Percentiles rank a stretch among this genome's conserved stretches.
These are phyloP conservation scores for Nyctalus aviator DNA, from an alignment of 2,797 vertebrate genomes.

Conservation along the genomic window DNA sequence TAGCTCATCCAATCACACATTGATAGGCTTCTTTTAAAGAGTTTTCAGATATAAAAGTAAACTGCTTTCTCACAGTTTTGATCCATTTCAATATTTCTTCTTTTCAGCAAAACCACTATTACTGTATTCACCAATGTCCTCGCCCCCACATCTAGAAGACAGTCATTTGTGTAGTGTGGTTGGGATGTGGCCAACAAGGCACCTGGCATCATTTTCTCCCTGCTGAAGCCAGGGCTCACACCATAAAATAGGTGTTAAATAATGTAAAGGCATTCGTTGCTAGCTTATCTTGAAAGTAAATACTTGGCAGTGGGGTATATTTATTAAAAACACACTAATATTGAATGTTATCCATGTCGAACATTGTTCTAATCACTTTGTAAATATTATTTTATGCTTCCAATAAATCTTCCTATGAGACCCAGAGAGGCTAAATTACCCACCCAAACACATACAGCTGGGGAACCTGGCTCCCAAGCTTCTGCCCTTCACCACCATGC, in stretches of 20 bases:
- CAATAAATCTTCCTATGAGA: not conserved
- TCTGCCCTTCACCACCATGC: not conserved
- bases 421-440: not conserved
- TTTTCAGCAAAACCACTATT: not conserved
- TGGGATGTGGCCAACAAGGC: no score
- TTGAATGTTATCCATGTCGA: not conserved
- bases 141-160: not conserved
- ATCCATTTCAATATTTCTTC: not conserved
- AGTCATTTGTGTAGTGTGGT: not conserved
- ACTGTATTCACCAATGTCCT: not conserved
- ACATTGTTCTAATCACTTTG: not conserved
- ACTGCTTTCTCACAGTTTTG: not conserved
- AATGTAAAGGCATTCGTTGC: not conserved
- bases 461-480: not conserved
- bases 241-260: not conserved
- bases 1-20: not conserved
- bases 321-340: not conserved
- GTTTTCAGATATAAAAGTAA: not conserved
- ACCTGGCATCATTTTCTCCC: fast-evolving
- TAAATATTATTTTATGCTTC: not conserved
- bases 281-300: not conserved
- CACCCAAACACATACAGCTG: not conserved
- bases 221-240: not conserved
- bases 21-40: not conserved
- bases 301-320: not conserved